phyloP scores from a whole-genome alignment of 2,113 vertebrate species.

The Jaculus jaculus region DNA sequence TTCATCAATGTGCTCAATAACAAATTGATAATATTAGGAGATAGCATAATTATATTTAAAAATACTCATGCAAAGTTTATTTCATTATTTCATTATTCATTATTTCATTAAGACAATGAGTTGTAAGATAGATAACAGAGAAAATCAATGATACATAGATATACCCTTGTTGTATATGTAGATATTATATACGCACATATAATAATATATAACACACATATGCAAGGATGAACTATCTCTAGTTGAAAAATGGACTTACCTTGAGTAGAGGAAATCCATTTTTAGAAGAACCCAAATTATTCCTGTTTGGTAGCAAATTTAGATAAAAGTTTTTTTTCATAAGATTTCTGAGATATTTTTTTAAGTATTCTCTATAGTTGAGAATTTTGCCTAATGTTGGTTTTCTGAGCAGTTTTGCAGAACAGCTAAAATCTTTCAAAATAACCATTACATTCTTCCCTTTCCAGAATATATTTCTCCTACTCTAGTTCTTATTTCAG shows the following conservation, averaged over 20 bases:
- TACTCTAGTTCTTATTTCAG: background rate
- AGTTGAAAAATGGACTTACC: slow-evolving; percentile 11
- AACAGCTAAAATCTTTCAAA: slow-evolving; percentile 17
- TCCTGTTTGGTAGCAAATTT: background rate
- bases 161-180: background rate
- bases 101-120: background rate
- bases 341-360: background rate
- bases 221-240: background rate
- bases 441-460: background rate
- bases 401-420: slow-evolving; percentile 40
- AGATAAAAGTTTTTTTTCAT: background rate
- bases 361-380: background rate
- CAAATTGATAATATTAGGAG: too few relatives aligned
- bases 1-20: too few relatives aligned
- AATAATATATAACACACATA: background rate
- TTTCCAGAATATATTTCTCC: background rate
- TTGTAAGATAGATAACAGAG: too few relatives aligned
- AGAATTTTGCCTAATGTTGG: background rate
- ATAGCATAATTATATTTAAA: too few relatives aligned
- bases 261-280: background rate
- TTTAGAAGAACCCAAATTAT: background rate
- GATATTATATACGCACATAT: too few relatives aligned
- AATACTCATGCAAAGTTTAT: background rate
- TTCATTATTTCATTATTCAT: too few relatives aligned
- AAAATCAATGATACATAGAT: background rate